Evolutionary conservation across 2,113 vertebrate species (phyloP), one percentile per base, ranked within the genome.

Genomic region (Eolophus roseicapilla): DNA sequence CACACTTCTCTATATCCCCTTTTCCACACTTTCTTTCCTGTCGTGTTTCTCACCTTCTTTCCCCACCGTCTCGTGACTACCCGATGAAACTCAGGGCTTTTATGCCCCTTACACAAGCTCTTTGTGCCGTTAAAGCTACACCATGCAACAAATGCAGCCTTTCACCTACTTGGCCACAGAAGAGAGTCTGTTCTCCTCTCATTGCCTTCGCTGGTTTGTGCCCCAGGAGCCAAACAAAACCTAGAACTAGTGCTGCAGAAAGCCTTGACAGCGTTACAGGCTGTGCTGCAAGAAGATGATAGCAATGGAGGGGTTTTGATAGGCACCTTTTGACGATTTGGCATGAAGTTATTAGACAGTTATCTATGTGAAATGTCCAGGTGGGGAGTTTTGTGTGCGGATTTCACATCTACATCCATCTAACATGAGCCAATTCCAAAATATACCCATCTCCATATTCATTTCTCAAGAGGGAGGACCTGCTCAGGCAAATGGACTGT

Each of bases 111-210:
- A 95, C 91, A 97, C 87, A 94, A 84, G 88, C 57, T 85, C 94
- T 95, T 95, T 96, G 93, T 97, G 90, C 88, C 21, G 47, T 64
- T 86, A 74, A 90, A 95, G 52, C 94, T 63, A 67, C 86, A 37
- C 76, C 17, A 2, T 18, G 52, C 77, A 68, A 52, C 82, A 25
- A 53, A 47, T 1, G 11, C 70, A 79, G 91, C 96, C 96, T 97
- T 95, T 97, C 81, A 86, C 96, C 93, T 83, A 96, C 70, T 92
- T 97, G 96, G 96, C 96, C 74, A 31, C 49, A 29, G 94, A 84
- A 83, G 44, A 88, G 19, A 47, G 49, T 43, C 95, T 79, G 81
- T 94, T 87, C 82, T 92, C 60, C 74, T 77, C 81, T 29, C 21
- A 14, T 33, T 70, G 67, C 88, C 1, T 2, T 6, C 50, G 47